These are phyloP conservation scores for Cavia aperea DNA, from an alignment of 2,113 vertebrate species.

Conservation along the genomic window DNA sequence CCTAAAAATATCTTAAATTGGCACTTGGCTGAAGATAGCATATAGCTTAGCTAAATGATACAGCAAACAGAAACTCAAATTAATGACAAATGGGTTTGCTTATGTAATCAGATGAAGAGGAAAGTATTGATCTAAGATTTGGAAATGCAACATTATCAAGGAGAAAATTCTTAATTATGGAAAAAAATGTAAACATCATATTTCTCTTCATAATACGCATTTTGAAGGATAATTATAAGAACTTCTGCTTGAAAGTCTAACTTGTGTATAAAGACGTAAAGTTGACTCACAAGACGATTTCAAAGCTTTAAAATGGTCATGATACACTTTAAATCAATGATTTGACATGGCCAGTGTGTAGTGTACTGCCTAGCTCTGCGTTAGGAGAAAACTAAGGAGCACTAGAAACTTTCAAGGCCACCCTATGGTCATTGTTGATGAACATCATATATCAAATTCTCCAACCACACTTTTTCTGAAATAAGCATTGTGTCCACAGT, in stretches of 20 bases:
- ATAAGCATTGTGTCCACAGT: neutral
- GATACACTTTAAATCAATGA: neutral
- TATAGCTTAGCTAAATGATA: neutral
- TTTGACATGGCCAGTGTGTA: neutral
- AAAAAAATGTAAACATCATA: slow-evolving; percentile 7
- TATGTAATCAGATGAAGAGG: neutral
- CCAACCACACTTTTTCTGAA: neutral
- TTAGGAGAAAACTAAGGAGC: neutral
- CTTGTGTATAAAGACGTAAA: neutral
- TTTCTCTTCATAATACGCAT: neutral
- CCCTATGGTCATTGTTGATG: neutral
- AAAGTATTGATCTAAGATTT: neutral
- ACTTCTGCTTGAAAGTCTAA: neutral
- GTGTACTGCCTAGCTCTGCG: neutral
- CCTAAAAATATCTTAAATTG: neutral
- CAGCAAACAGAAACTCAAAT: neutral
- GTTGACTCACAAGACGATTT: neutral
- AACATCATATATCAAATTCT: neutral
- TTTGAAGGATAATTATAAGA: slow-evolving; percentile 8
- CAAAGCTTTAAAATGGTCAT: neutral
- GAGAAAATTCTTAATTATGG: neutral
- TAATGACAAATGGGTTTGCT: neutral
- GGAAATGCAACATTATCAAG: neutral
- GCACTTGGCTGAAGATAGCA: neutral
- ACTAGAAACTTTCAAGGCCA: neutral